Conservation (phyloP, 2,113 vertebrate species). For the Plectropomus leopardus region DNA sequence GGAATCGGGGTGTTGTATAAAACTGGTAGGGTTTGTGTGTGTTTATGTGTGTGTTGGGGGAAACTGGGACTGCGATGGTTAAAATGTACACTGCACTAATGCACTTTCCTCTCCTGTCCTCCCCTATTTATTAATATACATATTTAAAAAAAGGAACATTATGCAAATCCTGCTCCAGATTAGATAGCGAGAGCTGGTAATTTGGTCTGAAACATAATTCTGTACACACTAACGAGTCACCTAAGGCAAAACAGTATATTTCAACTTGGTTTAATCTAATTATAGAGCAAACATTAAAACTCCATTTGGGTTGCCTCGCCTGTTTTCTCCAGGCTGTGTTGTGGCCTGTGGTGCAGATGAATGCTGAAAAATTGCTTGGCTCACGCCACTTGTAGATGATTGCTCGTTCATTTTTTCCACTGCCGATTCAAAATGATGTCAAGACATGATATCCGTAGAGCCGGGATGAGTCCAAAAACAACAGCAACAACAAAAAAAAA, state of each 20-base stretch:
- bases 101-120: slow-evolving; percentile 59
- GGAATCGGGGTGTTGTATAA: not conserved
- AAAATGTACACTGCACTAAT: slow-evolving; percentile 75
- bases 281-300: slow-evolving; percentile 81
- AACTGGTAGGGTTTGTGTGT: not conserved
- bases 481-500: no score
- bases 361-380: not conserved
- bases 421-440: slow-evolving; percentile 22
- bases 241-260: slow-evolving; percentile 72
- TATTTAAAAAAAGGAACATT: slow-evolving; percentile 82
- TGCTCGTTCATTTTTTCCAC: slow-evolving; percentile 29
- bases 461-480: not conserved
- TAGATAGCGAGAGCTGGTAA: slow-evolving; percentile 68
- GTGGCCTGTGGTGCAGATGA: slow-evolving; percentile 26
- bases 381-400: slow-evolving; percentile 23
- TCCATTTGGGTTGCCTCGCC: slow-evolving; percentile 55
- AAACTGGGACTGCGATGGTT: slow-evolving; percentile 41
- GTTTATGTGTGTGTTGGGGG: not conserved
- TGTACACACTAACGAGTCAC: slow-evolving; percentile 78
- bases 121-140: slow-evolving; percentile 80
- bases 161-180: slow-evolving; percentile 80
- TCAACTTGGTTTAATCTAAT: slow-evolving; percentile 79
- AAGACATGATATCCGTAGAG: not conserved
- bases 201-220: slow-evolving; percentile 78
- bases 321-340: slow-evolving; percentile 34